phyloP scores from a whole-genome alignment of 35 echinoderm and acorn worm species.

The Apostichopus japonicus region DNA sequence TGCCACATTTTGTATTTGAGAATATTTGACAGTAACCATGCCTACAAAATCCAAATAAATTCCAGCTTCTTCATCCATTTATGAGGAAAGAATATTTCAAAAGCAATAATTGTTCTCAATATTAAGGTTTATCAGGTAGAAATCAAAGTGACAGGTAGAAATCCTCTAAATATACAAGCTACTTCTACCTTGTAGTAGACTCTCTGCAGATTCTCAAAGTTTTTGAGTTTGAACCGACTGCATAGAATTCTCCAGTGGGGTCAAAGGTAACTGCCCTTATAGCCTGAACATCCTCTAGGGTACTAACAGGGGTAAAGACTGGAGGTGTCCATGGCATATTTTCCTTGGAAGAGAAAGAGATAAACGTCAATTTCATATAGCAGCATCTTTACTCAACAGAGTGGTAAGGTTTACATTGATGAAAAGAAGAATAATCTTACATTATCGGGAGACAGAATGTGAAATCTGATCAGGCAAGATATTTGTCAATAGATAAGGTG shows the following conservation, averaged over 20 bases:
- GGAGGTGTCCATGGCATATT: conserved; percentile 54
- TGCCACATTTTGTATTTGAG: not conserved
- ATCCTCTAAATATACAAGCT: too few relatives aligned
- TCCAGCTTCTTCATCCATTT: too few relatives aligned
- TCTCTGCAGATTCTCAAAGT: conserved; percentile 91
- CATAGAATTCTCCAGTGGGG: conserved; percentile 89
- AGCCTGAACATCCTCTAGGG: conserved; percentile 96
- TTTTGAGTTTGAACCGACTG: conserved; percentile 98
- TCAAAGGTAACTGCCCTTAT: conserved; percentile 97
- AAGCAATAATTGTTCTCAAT: too few relatives aligned
- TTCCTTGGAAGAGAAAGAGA: conserved; percentile 10
- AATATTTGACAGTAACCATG: not conserved
- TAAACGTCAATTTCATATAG: not conserved
- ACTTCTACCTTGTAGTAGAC: conserved; percentile 54
- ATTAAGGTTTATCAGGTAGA: not conserved
- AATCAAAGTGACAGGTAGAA: not conserved
- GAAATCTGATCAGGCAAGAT: too few relatives aligned
- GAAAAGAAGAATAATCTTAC: too few relatives aligned
- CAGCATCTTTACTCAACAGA: too few relatives aligned
- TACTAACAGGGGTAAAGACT: conserved; percentile 77
- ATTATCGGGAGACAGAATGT: too few relatives aligned
- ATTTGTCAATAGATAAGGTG: not conserved
- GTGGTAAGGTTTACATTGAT: too few relatives aligned
- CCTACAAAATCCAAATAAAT: too few relatives aligned
- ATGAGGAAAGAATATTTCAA: too few relatives aligned